A percentile compares a stretch with the other conserved stretches of the same genome.
phyloP scores from a whole-genome alignment of 2,113 vertebrate genomes.

The Microcebus ravelobensis region DNA sequence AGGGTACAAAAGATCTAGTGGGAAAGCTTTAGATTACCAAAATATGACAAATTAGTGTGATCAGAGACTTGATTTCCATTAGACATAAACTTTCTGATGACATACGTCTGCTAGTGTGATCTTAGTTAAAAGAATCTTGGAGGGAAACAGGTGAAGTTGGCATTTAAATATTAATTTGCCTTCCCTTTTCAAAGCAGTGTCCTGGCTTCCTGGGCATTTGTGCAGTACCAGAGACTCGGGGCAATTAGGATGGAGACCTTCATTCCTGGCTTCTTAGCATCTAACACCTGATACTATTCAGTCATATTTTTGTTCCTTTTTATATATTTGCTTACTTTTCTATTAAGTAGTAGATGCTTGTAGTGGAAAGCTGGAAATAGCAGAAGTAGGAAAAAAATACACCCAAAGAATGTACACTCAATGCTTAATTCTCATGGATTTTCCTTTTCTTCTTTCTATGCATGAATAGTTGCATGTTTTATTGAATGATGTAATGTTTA shows the following conservation, averaged over 20 bases:
- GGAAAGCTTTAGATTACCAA: not conserved
- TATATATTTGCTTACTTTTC: not conserved
- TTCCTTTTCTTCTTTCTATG: not conserved
- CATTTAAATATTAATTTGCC: not conserved
- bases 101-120: not conserved
- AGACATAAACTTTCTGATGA: not conserved
- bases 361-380: not conserved
- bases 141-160: not conserved
- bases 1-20: not conserved
- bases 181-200: not conserved
- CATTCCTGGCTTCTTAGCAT: not conserved
- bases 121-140: not conserved
- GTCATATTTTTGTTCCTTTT: not conserved
- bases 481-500: not conserved
- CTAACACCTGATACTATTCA: not conserved
- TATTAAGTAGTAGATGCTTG: not conserved
- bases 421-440: not conserved
- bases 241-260: not conserved
- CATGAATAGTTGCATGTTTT: not conserved
- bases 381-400: not conserved
- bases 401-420: not conserved
- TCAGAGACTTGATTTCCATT: not conserved
- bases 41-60: not conserved
- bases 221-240: not conserved
- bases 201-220: not conserved